Base-by-base conservation (phyloP, 2,888 invertebrate genomes). In the Xanthostigma xanthostigma region DNA sequence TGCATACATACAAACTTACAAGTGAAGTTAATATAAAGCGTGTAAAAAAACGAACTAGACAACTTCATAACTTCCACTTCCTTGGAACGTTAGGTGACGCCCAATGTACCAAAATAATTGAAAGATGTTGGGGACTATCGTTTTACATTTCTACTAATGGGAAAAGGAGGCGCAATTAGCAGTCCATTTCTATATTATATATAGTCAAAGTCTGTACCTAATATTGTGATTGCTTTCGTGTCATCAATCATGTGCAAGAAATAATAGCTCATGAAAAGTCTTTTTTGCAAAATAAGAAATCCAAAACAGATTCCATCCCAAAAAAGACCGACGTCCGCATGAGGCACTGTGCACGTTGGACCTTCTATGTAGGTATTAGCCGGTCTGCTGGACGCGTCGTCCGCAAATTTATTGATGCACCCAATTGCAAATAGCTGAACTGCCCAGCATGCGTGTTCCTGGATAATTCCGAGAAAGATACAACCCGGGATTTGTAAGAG, bases 211-310 rank as follows among this genome's bases (percentile, higher is more conserved):
- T n/a, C n/a, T n/a, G n/a, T n/a, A n/a, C 27, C 27, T 27, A 98
- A 74, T 53, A 92, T 84, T 33, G 92, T 87, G 63, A 95, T 94
- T 2, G 96, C 95, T 68, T 92, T 88, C 44, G 94, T 87, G 64
- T 97, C 97, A 62, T 90, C 86, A 36, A 97, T 86, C 53, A 97
- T 87, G 65, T 97, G 90, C 62, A 93, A 89, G 74, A 99, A 99
- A 69, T 97, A 96, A 68, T 91, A 91, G 56, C 93, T 94, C 60
- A 85, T 84, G 70, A 96, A 96, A 47, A 97, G 76, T 54, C 97
- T 75, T 57, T 89, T 75, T 66, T 97, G 96, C 51, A 96, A 72
- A 48, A 99, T 74, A 9, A 99, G 76, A 65, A 95, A 94, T 0
- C 82, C 85, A 64, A 99, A 95, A 62, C 96, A 96, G 41, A 94